Percentiles rank a stretch among this genome's conserved stretches.
Evolutionary conservation across 2,797 vertebrate species (phyloP).

Genomic region (Coreius guichenoti): DNA sequence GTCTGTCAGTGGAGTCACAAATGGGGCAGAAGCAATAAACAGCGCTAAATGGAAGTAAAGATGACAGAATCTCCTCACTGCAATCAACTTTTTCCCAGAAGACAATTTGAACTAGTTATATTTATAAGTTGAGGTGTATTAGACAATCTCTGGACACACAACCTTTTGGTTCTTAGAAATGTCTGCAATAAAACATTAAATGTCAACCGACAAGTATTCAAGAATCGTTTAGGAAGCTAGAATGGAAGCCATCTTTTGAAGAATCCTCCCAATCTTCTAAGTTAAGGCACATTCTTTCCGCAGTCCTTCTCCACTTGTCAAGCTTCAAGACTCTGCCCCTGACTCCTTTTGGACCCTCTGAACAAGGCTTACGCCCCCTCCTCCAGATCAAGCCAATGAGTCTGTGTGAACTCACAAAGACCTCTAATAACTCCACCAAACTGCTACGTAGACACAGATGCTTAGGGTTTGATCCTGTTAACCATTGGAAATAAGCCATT

Average conservation of each 20-base stretch:
- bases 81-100: constrained; percentile 26
- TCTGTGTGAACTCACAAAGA: constrained; percentile 61
- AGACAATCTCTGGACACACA: constrained; percentile 20
- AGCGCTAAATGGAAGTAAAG: constrained; percentile 31
- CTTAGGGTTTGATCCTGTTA: constrained; percentile 49
- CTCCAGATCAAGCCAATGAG: constrained; percentile 71
- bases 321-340: constrained; percentile 68
- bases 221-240: constrained; percentile 29
- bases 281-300: constrained; percentile 74
- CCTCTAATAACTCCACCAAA: constrained; percentile 42
- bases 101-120: constrained; percentile 28
- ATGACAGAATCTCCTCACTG: constrained; percentile 24
- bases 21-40: constrained; percentile 70
- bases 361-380: constrained; percentile 64
- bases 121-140: constrained; percentile 38
- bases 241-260: constrained; percentile 41
- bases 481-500: constrained; percentile 36
- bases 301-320: constrained; percentile 63
- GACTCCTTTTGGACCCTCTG: constrained; percentile 65
- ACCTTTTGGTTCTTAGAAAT: constrained; percentile 8
- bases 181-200: background rate
- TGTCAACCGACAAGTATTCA: constrained; percentile 24
- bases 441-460: constrained; percentile 53
- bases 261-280: constrained; percentile 58
- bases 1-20: constrained; percentile 70